Evolutionary conservation across 2,888 invertebrate genomes (phyloP).

Genomic region (Drosophila meridionalis): DNA sequence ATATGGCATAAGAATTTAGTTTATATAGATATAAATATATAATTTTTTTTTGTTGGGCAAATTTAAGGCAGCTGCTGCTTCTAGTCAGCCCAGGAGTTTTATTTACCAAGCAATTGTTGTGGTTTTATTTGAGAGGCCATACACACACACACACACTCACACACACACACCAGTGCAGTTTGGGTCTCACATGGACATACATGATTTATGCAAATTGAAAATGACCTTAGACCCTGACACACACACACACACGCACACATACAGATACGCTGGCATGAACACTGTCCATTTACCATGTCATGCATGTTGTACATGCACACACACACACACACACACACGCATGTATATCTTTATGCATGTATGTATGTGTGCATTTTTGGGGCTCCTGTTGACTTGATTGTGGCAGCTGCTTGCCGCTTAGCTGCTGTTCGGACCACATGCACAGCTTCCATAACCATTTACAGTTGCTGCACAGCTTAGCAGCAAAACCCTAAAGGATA

Average conservation of each 20-base stretch:
- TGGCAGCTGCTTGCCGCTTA: constrained; percentile 71
- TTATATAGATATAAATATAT: constrained; percentile 15
- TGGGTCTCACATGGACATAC: constrained; percentile 54
- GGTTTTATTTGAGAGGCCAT: constrained; percentile 49
- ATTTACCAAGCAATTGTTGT: constrained; percentile 67
- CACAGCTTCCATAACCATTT: constrained; percentile 40
- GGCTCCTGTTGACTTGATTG: constrained; percentile 72
- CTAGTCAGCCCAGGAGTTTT: constrained; percentile 30
- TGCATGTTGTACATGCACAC: constrained; percentile 25
- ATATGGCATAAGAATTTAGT: constrained; percentile 17
- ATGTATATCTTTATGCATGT: neutral
- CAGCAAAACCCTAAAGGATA: constrained; percentile 21
- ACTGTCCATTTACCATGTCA: constrained; percentile 65
- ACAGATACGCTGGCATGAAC: constrained; percentile 27
- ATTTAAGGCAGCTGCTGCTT: constrained; percentile 46
- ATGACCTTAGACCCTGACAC: constrained; percentile 71
- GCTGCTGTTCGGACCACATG: constrained; percentile 44
- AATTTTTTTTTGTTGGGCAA: constrained; percentile 18
- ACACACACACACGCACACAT: constrained; percentile 33
- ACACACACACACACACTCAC: constrained; percentile 6
- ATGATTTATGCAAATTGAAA: constrained; percentile 82
- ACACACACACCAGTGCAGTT: constrained; percentile 19
- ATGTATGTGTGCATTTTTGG: constrained; percentile 51
- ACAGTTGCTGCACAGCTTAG: constrained; percentile 34
- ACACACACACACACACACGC: neutral